Conservation (phyloP, 2,797 vertebrate genomes). For the Lacerta bilineata region DNA sequence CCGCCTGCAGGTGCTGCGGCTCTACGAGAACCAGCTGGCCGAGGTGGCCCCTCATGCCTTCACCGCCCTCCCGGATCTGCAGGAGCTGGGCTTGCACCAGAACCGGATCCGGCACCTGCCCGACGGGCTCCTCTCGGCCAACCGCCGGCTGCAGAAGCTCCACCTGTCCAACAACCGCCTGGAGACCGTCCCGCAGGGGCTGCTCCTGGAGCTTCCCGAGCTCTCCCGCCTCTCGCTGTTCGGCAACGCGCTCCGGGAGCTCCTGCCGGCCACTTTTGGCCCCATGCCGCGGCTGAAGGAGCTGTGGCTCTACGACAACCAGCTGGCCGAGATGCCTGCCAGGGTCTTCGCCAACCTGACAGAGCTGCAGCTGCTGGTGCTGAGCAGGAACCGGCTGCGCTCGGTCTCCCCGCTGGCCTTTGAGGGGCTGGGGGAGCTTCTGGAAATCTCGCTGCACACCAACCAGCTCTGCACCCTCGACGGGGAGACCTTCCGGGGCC, state of each 20-base stretch:
- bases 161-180: constrained; percentile 90
- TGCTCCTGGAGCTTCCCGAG: constrained; percentile 85
- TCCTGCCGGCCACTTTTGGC: constrained; percentile 86
- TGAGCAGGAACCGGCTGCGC: constrained; percentile 89
- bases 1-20: constrained; percentile 83
- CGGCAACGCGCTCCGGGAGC: constrained; percentile 85
- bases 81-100: constrained; percentile 88
- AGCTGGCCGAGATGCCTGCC: constrained; percentile 82
- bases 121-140: constrained; percentile 84
- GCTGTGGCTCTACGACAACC: constrained; percentile 94
- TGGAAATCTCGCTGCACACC: constrained; percentile 90
- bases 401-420: constrained; percentile 84
- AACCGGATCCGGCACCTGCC: constrained; percentile 86
- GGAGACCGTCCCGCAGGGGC: constrained; percentile 81
- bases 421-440: constrained; percentile 83
- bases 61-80: constrained; percentile 73
- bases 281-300: constrained; percentile 83
- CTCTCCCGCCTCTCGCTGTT: constrained; percentile 88
- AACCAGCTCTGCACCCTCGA: constrained; percentile 85
- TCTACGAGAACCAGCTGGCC: constrained; percentile 86
- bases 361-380: constrained; percentile 85
- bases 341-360: constrained; percentile 87
- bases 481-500: constrained; percentile 80
- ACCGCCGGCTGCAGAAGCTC: constrained; percentile 85
- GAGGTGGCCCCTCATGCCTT: constrained; percentile 81